These are phyloP conservation scores for Drosophila kuntzei DNA, from an alignment of 2,888 invertebrate species.

Conservation along the genomic window DNA sequence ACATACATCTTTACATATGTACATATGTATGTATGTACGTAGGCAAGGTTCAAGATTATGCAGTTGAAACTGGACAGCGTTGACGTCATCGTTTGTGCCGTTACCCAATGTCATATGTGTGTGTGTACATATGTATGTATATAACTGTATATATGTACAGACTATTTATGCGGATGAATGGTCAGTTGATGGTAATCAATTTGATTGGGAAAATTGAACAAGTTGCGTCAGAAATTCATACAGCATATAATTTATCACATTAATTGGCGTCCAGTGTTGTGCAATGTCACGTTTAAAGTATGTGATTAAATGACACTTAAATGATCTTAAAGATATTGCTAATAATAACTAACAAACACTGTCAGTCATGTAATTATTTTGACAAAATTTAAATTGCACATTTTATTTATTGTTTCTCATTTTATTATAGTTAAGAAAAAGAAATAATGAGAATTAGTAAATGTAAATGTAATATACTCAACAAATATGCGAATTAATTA, in stretches of 20 bases:
- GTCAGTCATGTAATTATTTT: not conserved
- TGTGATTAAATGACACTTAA: conserved; percentile 1
- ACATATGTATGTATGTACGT: not conserved
- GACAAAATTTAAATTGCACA: not conserved
- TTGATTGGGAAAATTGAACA: conserved; percentile 30
- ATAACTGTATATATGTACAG: not conserved
- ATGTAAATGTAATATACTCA: not conserved
- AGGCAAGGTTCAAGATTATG: conserved; percentile 47
- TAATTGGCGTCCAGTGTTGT: conserved; percentile 38
- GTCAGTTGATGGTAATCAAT: conserved; percentile 45
- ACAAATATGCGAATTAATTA: not conserved
- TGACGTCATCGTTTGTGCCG: conserved; percentile 28
- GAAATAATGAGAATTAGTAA: not conserved
- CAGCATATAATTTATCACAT: conserved; percentile 7
- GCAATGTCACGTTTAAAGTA: conserved; percentile 17
- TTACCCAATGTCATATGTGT: conserved; percentile 36
- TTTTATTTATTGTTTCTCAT: not conserved
- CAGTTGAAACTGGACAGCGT: conserved; percentile 45
- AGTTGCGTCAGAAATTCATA: conserved; percentile 38
- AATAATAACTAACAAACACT: not conserved
- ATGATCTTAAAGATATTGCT: not conserved
- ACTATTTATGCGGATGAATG: conserved; percentile 19
- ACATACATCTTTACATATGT: not conserved
- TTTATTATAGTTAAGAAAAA: not conserved
- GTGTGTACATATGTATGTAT: not conserved